A percentile compares a stretch with the other conserved stretches of the same genome.
phyloP scores from a whole-genome alignment of 2,888 invertebrate species.

The Mythimna impura region DNA sequence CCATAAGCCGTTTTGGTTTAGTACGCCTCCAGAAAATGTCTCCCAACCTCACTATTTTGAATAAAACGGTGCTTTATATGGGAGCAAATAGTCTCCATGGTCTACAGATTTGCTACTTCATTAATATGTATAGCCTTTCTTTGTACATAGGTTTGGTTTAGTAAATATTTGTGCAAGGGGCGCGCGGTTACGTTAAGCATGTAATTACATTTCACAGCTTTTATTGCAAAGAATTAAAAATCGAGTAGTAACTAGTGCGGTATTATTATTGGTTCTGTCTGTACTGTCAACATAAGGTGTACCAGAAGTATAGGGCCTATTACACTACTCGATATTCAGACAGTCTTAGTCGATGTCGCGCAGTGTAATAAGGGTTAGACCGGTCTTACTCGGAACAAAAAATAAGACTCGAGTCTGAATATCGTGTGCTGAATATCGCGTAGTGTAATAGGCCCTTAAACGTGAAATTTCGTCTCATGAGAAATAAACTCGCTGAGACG shows the following conservation, averaged over 20 bases:
- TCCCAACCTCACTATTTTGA: slow-evolving; percentile 39
- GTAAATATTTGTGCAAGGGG: slow-evolving; percentile 25
- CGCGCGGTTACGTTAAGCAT: not conserved
- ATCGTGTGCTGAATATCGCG: too few relatives aligned
- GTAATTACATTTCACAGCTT: not conserved
- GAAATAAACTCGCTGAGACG: not conserved
- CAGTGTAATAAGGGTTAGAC: too few relatives aligned
- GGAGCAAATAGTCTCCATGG: slow-evolving; percentile 46
- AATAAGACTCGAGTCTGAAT: too few relatives aligned
- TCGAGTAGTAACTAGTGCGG: not conserved
- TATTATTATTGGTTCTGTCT: not conserved
- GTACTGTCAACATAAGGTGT: not conserved
- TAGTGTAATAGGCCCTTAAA: too few relatives aligned
- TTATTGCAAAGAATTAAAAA: not conserved
- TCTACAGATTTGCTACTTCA: slow-evolving; percentile 52
- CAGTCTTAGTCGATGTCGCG: too few relatives aligned
- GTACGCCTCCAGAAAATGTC: slow-evolving; percentile 22
- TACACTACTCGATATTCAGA: too few relatives aligned
- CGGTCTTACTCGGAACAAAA: too few relatives aligned
- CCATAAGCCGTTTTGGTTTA: slow-evolving; percentile 15
- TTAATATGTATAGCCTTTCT: slow-evolving; percentile 51
- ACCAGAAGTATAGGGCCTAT: not conserved
- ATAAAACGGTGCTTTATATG: slow-evolving; percentile 53
- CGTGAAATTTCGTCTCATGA: not conserved
- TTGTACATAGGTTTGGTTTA: slow-evolving; percentile 32